phyloP scores from a whole-genome alignment of 1,140 invertebrate species.

The Parasteatoda tepidariorum region DNA sequence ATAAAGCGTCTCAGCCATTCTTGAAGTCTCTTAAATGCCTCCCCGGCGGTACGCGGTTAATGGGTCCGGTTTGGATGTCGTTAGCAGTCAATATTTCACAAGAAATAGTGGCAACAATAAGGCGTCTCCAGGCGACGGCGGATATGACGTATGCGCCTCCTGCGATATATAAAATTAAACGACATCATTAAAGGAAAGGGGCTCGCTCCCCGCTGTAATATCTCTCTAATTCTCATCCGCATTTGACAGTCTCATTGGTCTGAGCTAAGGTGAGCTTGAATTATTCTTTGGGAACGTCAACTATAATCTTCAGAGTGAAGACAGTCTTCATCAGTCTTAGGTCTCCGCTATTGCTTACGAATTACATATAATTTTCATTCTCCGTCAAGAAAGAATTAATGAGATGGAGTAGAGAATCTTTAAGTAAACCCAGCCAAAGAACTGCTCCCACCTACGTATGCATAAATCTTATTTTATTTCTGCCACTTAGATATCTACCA shows the following conservation, averaged over 20 bases:
- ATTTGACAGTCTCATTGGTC: conserved; percentile 35
- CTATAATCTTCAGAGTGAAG: conserved; percentile 56
- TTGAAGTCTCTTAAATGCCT: conserved; percentile 46
- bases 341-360: conserved; percentile 55
- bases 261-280: conserved; percentile 36
- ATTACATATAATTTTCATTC: conserved; percentile 62
- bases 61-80: conserved; percentile 60
- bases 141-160: conserved; percentile 60
- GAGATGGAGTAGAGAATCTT: conserved; percentile 39
- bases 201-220: conserved; percentile 46
- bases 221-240: conserved; percentile 58
- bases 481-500: conserved; percentile 48
- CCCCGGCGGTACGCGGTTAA: conserved; percentile 46
- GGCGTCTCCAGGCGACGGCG: conserved; percentile 60
- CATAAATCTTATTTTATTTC: conserved; percentile 61
- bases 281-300: conserved; percentile 54
- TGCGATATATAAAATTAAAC: conserved; percentile 59
- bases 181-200: conserved; percentile 59
- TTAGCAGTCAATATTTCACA: conserved; percentile 61
- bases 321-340: conserved; percentile 61
- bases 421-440: conserved; percentile 60
- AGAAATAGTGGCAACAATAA: conserved; percentile 60
- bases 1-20: conserved; percentile 54
- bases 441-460: conserved; percentile 53
- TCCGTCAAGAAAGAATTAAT: conserved; percentile 42